Evolutionary conservation across 2,797 vertebrate species (phyloP).

Genomic region (Crenichthys baileyi): DNA sequence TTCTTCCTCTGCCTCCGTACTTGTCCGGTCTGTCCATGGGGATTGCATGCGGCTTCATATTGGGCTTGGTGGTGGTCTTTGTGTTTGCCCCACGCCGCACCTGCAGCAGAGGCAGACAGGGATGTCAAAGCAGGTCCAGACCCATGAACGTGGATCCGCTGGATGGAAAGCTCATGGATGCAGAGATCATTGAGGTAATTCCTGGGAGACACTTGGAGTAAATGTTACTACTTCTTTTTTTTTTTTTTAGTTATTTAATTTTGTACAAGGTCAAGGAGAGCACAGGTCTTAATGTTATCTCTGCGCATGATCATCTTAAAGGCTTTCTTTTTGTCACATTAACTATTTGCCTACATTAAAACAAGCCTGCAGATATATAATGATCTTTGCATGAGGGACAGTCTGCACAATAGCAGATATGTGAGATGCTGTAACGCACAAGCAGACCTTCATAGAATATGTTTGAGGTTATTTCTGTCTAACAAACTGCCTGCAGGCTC

Average conservation of each 20-base stretch:
- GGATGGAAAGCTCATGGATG: conserved; percentile 45
- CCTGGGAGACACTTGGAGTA: not conserved
- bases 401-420: conserved; percentile 10
- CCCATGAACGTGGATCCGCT: conserved; percentile 36
- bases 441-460: conserved; percentile 25
- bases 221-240: not conserved
- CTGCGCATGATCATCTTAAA: not conserved
- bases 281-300: too few species aligned
- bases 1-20: conserved; percentile 86
- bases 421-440: not conserved
- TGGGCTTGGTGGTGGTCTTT: conserved; percentile 83
- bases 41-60: conserved; percentile 81
- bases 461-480: conserved; percentile 27
- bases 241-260: too few species aligned
- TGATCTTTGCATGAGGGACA: not conserved
- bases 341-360: conserved; percentile 52
- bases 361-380: conserved; percentile 16
- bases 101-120: conserved; percentile 11
- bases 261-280: too few species aligned
- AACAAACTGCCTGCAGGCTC: conserved; percentile 6
- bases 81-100: conserved; percentile 67
- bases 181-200: conserved; percentile 77
- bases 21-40: conserved; percentile 85
- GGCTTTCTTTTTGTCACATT: conserved; percentile 6
- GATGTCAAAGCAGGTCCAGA: conserved; percentile 18